Conservation (phyloP, 2,113 vertebrate species). For the Cyprinodon tularosa region DNA sequence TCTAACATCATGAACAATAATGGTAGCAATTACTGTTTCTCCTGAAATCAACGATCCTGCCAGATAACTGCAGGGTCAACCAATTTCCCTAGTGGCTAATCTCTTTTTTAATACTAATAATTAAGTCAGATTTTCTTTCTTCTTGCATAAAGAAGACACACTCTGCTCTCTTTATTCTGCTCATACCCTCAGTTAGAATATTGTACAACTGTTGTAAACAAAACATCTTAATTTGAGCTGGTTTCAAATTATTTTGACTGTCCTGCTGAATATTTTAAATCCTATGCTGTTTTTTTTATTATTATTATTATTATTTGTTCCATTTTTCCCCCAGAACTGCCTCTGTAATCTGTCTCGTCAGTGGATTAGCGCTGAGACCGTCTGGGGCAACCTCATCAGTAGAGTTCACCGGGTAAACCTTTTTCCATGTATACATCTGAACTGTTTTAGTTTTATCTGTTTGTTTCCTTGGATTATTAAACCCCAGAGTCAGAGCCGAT, state of each 20-base stretch:
- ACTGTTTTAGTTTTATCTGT: background rate
- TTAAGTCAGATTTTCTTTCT: too few relatives aligned
- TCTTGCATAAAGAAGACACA: background rate
- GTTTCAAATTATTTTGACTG: background rate
- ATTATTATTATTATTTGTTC: slow-evolving; percentile 24
- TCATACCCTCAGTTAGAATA: background rate
- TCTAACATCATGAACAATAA: too few relatives aligned
- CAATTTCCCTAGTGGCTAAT: too few relatives aligned
- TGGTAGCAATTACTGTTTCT: too few relatives aligned
- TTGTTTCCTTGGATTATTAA: background rate
- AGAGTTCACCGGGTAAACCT: slow-evolving; percentile 74
- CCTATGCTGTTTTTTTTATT: slow-evolving; percentile 7
- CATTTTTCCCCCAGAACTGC: slow-evolving; percentile 73
- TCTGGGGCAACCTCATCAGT: slow-evolving; percentile 79
- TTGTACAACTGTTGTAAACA: background rate
- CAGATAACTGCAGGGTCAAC: too few relatives aligned
- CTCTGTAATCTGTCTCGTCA: slow-evolving; percentile 79
- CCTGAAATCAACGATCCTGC: too few relatives aligned
- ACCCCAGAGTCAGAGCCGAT: background rate
- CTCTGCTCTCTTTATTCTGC: background rate
- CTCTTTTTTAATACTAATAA: too few relatives aligned
- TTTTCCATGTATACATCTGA: background rate
- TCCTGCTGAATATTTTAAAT: background rate
- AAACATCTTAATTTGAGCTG: background rate
- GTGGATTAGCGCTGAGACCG: slow-evolving; percentile 79